Evolutionary conservation across 1,140 invertebrate species (phyloP).

Genomic region (Probaryconus sp.): DNA sequence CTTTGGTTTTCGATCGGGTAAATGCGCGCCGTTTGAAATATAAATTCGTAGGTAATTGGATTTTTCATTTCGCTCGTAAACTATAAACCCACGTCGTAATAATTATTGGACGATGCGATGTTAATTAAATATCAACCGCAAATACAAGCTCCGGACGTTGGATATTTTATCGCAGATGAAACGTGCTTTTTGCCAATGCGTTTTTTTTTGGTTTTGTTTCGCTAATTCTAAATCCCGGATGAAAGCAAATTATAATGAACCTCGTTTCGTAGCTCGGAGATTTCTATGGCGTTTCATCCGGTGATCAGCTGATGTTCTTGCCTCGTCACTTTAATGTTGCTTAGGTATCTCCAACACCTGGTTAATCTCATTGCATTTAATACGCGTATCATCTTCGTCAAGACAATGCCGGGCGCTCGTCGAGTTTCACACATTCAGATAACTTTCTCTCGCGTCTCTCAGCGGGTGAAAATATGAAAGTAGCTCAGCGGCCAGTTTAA

Average conservation of each 20-base stretch:
- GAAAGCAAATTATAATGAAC: no score
- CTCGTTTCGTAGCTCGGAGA: no score
- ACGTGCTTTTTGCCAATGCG: no score
- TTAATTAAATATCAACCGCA: constrained; percentile 45
- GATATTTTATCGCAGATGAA: no score
- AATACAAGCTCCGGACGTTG: no score
- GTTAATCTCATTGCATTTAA: constrained; percentile 52
- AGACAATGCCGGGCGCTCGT: constrained; percentile 68
- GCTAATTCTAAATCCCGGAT: no score
- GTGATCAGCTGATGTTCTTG: constrained; percentile 20
- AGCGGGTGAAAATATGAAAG: constrained; percentile 79
- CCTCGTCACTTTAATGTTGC: constrained; percentile 16
- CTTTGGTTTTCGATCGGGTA: constrained; percentile 38
- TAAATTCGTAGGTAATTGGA: constrained; percentile 12
- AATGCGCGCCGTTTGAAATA: constrained; percentile 18
- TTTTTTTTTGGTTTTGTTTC: no score
- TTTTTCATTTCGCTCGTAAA: constrained; percentile 21
- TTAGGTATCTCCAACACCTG: constrained; percentile 3
- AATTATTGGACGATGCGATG: constrained; percentile 25
- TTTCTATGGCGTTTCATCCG: neutral
- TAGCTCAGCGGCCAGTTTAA: constrained; percentile 69
- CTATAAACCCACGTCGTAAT: constrained; percentile 7
- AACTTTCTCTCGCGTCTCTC: constrained; percentile 75
- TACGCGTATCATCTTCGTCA: constrained; percentile 60
- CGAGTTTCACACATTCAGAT: constrained; percentile 73